Evolutionary conservation across 2,888 invertebrate genomes (phyloP).

Genomic region (Acrobasis repandana): DNA sequence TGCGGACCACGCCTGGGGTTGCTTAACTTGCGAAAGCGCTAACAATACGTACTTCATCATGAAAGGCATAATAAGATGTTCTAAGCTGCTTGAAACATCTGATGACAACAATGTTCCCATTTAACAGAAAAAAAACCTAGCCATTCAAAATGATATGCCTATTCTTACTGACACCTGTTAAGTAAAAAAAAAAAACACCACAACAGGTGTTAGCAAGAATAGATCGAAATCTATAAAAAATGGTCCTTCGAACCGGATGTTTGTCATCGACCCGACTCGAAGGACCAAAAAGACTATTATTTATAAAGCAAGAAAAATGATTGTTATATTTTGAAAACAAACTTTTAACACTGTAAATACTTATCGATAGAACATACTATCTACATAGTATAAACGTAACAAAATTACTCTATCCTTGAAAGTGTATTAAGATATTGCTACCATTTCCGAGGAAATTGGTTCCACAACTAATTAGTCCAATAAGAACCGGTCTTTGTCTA

Average conservation of each 20-base stretch:
- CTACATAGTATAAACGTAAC: too few species aligned
- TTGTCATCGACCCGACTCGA: background rate
- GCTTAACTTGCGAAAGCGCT: too few species aligned
- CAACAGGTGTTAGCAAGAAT: background rate
- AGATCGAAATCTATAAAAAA: background rate
- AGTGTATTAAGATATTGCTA: background rate
- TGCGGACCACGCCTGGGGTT: too few species aligned
- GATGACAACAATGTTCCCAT: too few species aligned
- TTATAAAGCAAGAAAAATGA: too few species aligned
- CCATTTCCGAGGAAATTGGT: background rate
- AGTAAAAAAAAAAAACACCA: background rate
- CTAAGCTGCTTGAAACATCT: too few species aligned
- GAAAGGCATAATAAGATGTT: too few species aligned
- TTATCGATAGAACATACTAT: too few species aligned
- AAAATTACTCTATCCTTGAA: background rate
- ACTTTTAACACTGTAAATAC: too few species aligned
- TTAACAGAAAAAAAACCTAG: too few species aligned
- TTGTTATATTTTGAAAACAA: too few species aligned
- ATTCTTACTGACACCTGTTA: background rate
- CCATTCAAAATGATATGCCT: background rate
- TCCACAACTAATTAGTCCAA: background rate
- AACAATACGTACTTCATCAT: too few species aligned
- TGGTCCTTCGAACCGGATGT: constrained; percentile 15
- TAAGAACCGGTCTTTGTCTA: background rate
- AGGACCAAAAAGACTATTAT: background rate